phyloP scores from a whole-genome alignment of 2,888 invertebrate species.

The Sesamia inferens region DNA sequence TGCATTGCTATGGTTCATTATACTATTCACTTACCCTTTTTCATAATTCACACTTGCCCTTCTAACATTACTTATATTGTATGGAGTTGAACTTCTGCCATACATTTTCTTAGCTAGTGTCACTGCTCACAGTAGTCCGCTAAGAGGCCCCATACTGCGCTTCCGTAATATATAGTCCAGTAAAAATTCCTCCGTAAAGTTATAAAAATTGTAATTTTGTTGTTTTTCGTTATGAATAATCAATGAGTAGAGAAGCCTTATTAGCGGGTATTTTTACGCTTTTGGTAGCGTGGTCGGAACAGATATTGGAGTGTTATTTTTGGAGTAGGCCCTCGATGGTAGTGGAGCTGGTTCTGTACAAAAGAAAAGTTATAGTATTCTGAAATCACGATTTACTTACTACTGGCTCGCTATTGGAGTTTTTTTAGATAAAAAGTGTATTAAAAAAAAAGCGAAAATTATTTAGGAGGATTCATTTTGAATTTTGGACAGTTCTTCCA shows the following conservation, averaged over 20 bases:
- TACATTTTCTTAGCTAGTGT: neutral
- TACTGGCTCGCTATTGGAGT: too few relatives aligned
- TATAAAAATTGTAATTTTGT: conserved; percentile 57
- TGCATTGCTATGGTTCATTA: too few relatives aligned
- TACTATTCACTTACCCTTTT: too few relatives aligned
- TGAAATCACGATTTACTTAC: neutral
- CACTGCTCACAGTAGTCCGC: conserved; percentile 63
- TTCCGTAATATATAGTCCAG: conserved; percentile 48
- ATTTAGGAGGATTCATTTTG: too few relatives aligned
- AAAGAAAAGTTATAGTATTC: neutral
- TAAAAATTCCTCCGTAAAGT: conserved; percentile 52
- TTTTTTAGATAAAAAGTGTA: too few relatives aligned
- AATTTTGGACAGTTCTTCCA: too few relatives aligned
- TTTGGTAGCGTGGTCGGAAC: conserved; percentile 16
- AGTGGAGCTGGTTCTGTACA: neutral
- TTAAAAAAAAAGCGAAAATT: too few relatives aligned
- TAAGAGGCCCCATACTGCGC: conserved; percentile 52
- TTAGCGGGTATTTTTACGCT: conserved; percentile 45
- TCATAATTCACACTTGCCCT: too few relatives aligned
- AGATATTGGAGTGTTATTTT: conserved; percentile 4
- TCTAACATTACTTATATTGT: too few relatives aligned
- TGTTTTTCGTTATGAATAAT: conserved; percentile 57
- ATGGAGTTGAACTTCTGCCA: conserved; percentile 19
- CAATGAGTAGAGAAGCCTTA: conserved; percentile 49
- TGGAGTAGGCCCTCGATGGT: neutral